Conservation (phyloP, 1,140 invertebrate genomes). For the Contarinia nasturtii region DNA sequence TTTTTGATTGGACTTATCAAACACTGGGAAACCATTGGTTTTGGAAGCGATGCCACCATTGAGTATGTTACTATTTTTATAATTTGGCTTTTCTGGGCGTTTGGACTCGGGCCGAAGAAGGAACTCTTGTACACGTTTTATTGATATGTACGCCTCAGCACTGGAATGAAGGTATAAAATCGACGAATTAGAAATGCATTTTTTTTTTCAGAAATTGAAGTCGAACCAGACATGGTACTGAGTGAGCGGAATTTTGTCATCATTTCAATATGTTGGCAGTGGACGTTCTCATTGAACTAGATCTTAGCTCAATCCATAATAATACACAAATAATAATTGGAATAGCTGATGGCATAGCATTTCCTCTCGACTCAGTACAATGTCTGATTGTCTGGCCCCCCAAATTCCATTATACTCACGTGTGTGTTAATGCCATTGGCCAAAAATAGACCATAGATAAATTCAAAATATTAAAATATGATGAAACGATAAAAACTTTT, state of each 20-base stretch:
- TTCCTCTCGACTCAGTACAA: no score
- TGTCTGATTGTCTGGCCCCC: no score
- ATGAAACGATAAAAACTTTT: slow-evolving; percentile 53
- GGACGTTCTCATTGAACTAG: no score
- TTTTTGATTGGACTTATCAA: not conserved
- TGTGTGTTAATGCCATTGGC: slow-evolving; percentile 39
- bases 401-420: no score
- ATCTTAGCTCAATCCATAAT: no score
- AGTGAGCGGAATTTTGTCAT: no score
- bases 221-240: no score
- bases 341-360: no score
- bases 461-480: slow-evolving; percentile 50
- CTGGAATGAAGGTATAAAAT: slow-evolving; percentile 8
- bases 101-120: slow-evolving; percentile 10
- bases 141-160: slow-evolving; percentile 42
- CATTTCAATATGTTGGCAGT: no score
- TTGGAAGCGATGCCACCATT: slow-evolving; percentile 7
- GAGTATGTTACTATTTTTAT: slow-evolving; percentile 5
- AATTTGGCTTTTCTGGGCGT: slow-evolving; percentile 5
- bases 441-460: slow-evolving; percentile 54
- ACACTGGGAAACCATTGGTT: slow-evolving; percentile 6
- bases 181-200: slow-evolving; percentile 25
- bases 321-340: no score
- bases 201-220: no score
- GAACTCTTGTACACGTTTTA: slow-evolving; percentile 45